Base-by-base conservation (phyloP, 1,140 invertebrate genomes). In the Diabrotica undecimpunctata region DNA sequence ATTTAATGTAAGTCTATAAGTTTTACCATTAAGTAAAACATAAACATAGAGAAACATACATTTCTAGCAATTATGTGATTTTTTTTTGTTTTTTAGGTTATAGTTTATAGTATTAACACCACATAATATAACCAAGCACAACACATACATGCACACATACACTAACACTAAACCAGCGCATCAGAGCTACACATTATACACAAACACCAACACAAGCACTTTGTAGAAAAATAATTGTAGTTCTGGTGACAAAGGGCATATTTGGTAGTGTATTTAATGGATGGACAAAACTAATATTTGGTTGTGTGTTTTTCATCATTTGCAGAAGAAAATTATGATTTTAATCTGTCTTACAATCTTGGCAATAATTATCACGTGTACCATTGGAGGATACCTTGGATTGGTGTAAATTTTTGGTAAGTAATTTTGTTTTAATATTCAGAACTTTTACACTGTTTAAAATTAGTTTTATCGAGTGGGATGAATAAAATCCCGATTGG, bases 281-380 rank as follows among this genome's bases (percentile, higher is more conserved):
- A 61, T 10, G 13, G n/a, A 51, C 10, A 52, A 39, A 57, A 64
- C 65, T 64, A 64, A 52, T 52, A 41, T 62, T 56, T 13, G 64
- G 41, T 72, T 72, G 61, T 65, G 58, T 66, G 64, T 75, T 25
- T 25, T 65, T 80, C 80, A 39, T 60, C 64, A 75, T 60, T 87
- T 89, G 85, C 90, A 97, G 94, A 98, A 98, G 93, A 97, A 97
- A 88, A 97, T 97, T 79, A 96, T 97, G 92, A 97, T 98, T 86
- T 87, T 97, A 85, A 92, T 97, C 81, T 97, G 95, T 85, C 86
- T 98, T 81, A 87, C 93, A 75, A 88, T 97, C 81, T 86, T 97
- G 81, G 91, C 70, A 68, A 68, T 75, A 66, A 73, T 75, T 66
- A 65, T 75, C 64, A 69, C 74, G 58, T 72, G 74, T 66, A 75